Percentiles rank a stretch among this genome's conserved stretches.
Evolutionary conservation across 2,797 vertebrate species (phyloP).

Genomic region (Spinus olivaceus): DNA sequence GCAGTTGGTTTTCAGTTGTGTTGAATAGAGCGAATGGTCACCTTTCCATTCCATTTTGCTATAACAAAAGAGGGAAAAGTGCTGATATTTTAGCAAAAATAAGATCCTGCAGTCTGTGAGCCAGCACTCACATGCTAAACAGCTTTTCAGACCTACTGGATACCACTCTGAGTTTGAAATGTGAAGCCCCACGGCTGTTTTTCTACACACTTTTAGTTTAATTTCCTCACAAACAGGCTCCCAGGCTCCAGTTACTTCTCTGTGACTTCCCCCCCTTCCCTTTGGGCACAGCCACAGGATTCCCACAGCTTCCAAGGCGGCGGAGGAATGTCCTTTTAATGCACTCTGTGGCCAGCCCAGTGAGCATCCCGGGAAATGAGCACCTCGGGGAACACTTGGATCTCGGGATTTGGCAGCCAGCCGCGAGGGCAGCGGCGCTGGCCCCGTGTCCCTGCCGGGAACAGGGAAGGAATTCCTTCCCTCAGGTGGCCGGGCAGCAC

Average conservation of each 20-base stretch:
- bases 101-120: not conserved
- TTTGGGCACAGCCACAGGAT: slow-evolving; percentile 11
- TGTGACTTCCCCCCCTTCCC: not conserved
- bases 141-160: slow-evolving; percentile 31
- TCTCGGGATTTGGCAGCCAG: not conserved
- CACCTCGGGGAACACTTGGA: not conserved
- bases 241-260: not conserved
- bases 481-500: not conserved
- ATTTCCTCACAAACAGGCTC: slow-evolving; percentile 6
- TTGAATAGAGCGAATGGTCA: not conserved
- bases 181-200: slow-evolving; percentile 29
- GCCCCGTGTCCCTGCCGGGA: not conserved
- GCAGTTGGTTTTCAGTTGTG: not conserved
- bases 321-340: slow-evolving; percentile 13
- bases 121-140: not conserved
- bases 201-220: slow-evolving; percentile 2
- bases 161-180: slow-evolving; percentile 12
- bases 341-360: slow-evolving; percentile 7
- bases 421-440: not conserved
- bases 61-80: not conserved
- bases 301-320: not conserved
- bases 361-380: slow-evolving; percentile 22
- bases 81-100: not conserved
- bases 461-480: not conserved
- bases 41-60: not conserved